Evolutionary conservation across 2,797 vertebrate species (phyloP).

Genomic region (Oreonectes daqikongensis): DNA sequence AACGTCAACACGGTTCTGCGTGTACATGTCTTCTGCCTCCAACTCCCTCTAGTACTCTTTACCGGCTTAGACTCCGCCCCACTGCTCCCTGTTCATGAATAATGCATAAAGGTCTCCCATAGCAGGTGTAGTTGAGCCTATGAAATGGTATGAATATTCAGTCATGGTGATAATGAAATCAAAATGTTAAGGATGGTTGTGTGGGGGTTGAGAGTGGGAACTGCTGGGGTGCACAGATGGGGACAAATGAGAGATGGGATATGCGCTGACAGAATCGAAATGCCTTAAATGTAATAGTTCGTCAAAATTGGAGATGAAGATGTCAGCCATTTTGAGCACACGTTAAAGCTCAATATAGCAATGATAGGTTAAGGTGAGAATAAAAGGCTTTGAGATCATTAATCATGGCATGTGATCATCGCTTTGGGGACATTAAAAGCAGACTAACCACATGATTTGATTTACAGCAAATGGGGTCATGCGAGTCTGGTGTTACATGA

Average conservation of each 20-base stretch:
- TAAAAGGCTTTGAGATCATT: constrained; percentile 8
- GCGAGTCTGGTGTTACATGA: background rate
- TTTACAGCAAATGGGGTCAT: background rate
- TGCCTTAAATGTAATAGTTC: constrained; percentile 79
- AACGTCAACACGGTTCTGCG: constrained; percentile 62
- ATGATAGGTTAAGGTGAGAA: constrained; percentile 21
- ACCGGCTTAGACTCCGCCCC: constrained; percentile 77
- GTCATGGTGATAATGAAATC: constrained; percentile 79
- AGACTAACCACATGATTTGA: background rate
- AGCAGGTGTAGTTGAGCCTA: constrained; percentile 74
- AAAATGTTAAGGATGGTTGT: constrained; percentile 77
- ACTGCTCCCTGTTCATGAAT: constrained; percentile 78
- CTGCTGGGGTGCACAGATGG: constrained; percentile 79
- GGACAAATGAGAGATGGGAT: constrained; percentile 80
- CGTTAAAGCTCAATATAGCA: constrained; percentile 33
- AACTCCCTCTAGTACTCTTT: constrained; percentile 68
- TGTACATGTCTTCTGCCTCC: constrained; percentile 68
- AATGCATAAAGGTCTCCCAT: constrained; percentile 71
- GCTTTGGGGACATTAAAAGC: background rate
- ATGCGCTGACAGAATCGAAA: constrained; percentile 79
- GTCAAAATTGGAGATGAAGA: constrained; percentile 77
- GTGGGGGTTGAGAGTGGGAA: constrained; percentile 70
- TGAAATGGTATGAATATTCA: constrained; percentile 80
- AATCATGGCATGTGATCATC: background rate
- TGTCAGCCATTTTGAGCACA: constrained; percentile 75